Percentiles rank a stretch among this genome's conserved stretches.
These are phyloP conservation scores for Cariama cristata DNA, from an alignment of 2,113 vertebrate species.

Conservation along the genomic window DNA sequence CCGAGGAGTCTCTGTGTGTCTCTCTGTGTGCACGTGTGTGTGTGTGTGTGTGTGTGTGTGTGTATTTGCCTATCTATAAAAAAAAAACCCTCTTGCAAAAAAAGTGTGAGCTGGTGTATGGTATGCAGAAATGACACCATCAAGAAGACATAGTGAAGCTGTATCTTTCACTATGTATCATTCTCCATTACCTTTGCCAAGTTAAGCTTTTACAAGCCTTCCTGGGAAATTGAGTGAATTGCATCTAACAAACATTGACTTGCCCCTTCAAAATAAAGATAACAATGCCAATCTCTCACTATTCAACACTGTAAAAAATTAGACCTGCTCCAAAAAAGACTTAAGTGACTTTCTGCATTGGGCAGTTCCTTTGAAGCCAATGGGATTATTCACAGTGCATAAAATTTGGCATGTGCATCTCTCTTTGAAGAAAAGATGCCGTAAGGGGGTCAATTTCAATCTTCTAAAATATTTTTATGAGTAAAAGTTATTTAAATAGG, in stretches of 20 bases:
- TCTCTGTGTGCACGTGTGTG: fast-evolving
- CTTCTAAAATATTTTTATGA: neutral
- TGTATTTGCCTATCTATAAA: neutral
- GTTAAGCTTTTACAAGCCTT: neutral
- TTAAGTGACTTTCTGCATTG: neutral
- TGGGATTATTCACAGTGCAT: neutral
- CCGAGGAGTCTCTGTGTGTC: fast-evolving
- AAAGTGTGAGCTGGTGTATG: neutral
- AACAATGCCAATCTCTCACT: neutral
- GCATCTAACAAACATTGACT: neutral
- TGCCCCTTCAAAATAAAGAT: neutral
- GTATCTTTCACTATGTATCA: neutral
- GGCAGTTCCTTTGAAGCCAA: neutral
- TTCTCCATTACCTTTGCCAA: neutral
- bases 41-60: fast-evolving
- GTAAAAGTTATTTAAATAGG: neutral
- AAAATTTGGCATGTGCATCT: neutral
- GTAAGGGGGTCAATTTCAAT: neutral
- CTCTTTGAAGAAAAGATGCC: neutral
- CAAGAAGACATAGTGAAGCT: neutral
- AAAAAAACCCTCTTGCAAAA: neutral
- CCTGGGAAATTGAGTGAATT: neutral
- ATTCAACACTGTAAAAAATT: neutral
- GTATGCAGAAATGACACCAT: fast-evolving
- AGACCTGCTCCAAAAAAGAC: neutral